phyloP scores from a whole-genome alignment of 2,113 vertebrate species.

The Xyrauchen texanus region DNA sequence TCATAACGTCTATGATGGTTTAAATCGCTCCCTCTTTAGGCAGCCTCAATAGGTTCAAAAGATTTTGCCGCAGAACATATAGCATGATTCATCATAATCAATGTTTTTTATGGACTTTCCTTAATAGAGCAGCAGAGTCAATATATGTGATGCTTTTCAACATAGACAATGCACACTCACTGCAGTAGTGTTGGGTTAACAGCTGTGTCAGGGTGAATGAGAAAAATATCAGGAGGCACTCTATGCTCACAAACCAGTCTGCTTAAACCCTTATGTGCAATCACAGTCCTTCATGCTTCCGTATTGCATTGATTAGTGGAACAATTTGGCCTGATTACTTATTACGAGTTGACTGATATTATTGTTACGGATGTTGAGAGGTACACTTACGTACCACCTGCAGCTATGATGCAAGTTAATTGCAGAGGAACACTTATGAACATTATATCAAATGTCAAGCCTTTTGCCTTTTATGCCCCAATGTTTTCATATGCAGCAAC shows the following conservation, averaged over 20 bases:
- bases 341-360: conserved; percentile 77
- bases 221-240: conserved; percentile 43
- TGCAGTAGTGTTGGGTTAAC: conserved; percentile 41
- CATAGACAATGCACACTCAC: conserved; percentile 17
- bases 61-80: no score
- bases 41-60: no score
- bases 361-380: conserved; percentile 70
- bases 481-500: background rate
- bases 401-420: conserved; percentile 66
- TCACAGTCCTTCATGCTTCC: conserved; percentile 63
- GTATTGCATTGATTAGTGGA: conserved; percentile 74
- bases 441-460: conserved; percentile 57
- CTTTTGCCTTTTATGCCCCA: conserved; percentile 17
- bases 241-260: conserved; percentile 47
- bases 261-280: conserved; percentile 61
- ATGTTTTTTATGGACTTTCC: conserved; percentile 30
- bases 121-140: conserved; percentile 18
- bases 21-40: no score
- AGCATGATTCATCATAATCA: conserved; percentile 10
- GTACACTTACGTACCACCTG: conserved; percentile 75
- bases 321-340: conserved; percentile 79
- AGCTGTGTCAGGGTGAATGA: conserved; percentile 51
- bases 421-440: conserved; percentile 54
- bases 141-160: conserved; percentile 22
- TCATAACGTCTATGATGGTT: no score